phyloP scores from a whole-genome alignment of 30 jellyfish, hydroid and myxozoan species.

The Phacellophora camtschatica region DNA sequence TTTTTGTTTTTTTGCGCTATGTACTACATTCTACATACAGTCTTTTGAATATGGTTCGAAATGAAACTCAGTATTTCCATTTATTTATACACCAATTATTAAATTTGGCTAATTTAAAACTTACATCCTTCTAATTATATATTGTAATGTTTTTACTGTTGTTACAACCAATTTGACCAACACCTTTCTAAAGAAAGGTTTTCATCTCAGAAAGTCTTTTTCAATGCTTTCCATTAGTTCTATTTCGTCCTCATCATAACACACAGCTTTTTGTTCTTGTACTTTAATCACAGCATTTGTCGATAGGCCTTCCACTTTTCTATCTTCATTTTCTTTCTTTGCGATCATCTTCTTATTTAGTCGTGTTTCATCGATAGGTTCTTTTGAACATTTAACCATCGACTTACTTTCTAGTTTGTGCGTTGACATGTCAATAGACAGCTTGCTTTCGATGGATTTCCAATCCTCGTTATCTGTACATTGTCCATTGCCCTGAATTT shows the following conservation, averaged over 20 bases:
- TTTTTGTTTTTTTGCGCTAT: too few species aligned
- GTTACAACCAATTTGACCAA: too few species aligned
- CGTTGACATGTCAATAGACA: background rate
- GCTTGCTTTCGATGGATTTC: background rate
- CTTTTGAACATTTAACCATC: background rate
- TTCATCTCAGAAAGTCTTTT: conserved; percentile 4
- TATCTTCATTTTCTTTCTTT: background rate
- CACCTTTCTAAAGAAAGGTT: too few species aligned
- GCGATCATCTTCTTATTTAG: background rate
- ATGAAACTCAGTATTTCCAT: too few species aligned
- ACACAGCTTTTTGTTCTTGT: background rate
- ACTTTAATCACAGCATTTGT: background rate
- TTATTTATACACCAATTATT: too few species aligned
- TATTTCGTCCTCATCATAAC: conserved; percentile 36
- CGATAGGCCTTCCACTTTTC: background rate
- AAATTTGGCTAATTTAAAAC: too few species aligned
- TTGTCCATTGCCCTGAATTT: background rate
- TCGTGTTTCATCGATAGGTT: background rate
- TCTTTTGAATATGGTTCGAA: too few species aligned
- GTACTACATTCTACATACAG: too few species aligned
- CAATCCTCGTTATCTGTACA: background rate
- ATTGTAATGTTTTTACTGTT: too few species aligned
- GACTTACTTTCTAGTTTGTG: background rate
- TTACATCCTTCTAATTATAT: too few species aligned
- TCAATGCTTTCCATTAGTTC: conserved; percentile 55